Evolutionary conservation across 2,888 invertebrate species (phyloP), one percentile per base, ranked within the genome.

Genomic region (Dryocosmus kuriphilus): DNA sequence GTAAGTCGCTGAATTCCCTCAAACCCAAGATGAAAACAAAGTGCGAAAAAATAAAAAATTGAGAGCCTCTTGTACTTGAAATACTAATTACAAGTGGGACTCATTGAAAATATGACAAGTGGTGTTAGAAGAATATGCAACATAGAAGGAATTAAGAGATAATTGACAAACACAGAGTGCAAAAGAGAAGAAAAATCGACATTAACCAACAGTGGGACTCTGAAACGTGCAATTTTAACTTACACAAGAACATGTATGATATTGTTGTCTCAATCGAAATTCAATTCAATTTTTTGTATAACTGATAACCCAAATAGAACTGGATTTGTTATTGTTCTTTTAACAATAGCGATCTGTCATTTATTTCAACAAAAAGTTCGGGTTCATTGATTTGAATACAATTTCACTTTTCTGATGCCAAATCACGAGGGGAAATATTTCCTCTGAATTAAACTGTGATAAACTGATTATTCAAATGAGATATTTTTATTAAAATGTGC

Each of bases 11-110:
- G 19, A 51, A 30, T 16, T 27, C 55, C 19, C 16, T 8, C 32
- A 16, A 51, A 27, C 73, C 8, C n/a, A 8, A 27, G 14, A 51
- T 19, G 8, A 51, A 46, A 3, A n/a, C 19, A 19, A 27, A 51
- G 27, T 51, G 16, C 22, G 3, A 73, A 14, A 73, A 27, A 24
- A 2, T 14, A 67, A 24, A 1, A 24, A 55, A 55, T 22, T 24
- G 9, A n/a, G 35, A 63, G 30, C 63, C 63, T 35, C 32, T 63
- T 63, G 63, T 63, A 11, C 63, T 63, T n/a, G 2, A 35, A n/a
- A 63, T 32, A n/a, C 19, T 63, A 62, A 30, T 32, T 63, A 63
- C 63, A 63, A 63, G 30, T 63, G 9, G 35, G 63, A 35, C 35
- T n/a, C 19, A 63, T n/a, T 11, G 3, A 63, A 14, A 63, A 32